Conservation (phyloP, 2,113 vertebrate species). For the Alectura lathami region DNA sequence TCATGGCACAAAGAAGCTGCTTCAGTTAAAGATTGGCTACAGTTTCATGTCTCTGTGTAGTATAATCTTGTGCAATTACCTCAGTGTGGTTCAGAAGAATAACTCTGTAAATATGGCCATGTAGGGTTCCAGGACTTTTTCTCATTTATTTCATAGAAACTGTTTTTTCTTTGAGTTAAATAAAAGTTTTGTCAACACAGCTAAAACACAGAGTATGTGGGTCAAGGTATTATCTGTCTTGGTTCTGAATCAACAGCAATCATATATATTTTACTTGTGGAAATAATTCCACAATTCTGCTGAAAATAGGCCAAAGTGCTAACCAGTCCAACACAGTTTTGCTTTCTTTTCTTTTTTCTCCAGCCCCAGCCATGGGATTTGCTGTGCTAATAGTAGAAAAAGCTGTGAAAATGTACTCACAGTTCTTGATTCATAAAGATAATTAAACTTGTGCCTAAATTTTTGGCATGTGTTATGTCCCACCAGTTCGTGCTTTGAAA, state of each 20-base stretch:
- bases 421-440: neutral
- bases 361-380: neutral
- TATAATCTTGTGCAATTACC: conserved; percentile 39
- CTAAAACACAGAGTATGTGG: neutral
- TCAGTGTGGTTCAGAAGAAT: conserved; percentile 53
- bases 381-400: neutral
- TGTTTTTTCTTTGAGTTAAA: neutral
- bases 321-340: neutral
- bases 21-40: conserved; percentile 28
- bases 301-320: neutral
- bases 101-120: conserved; percentile 1
- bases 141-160: conserved; percentile 15
- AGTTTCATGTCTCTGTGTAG: conserved; percentile 18
- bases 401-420: neutral
- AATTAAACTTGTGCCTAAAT: neutral
- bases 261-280: neutral
- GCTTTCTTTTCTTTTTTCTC: neutral
- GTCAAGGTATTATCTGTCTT: neutral
- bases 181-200: neutral
- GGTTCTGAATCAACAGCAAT: neutral
- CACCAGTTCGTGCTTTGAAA: neutral
- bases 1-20: neutral
- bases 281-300: neutral
- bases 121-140: conserved; percentile 6
- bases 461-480: neutral